phyloP scores from a whole-genome alignment of 2,113 vertebrate species.

The Pholis gunnellus region DNA sequence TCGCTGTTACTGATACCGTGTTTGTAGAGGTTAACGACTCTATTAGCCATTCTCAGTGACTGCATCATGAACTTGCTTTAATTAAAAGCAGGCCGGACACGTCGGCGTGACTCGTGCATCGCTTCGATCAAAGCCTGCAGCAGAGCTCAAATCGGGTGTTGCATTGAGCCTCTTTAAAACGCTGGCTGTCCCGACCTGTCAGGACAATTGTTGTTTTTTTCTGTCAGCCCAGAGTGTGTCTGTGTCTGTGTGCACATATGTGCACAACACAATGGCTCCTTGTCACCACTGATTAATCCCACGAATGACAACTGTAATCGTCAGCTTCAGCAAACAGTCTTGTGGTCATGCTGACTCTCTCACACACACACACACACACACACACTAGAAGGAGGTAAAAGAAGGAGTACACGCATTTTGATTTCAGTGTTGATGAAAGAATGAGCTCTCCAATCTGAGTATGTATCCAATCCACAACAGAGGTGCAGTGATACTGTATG shows the following conservation, averaged over 20 bases:
- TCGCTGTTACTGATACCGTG: background rate
- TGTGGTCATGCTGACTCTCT: conserved; percentile 10
- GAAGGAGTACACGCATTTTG: background rate
- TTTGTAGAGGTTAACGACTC: background rate
- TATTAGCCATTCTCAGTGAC: background rate
- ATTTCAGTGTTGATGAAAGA: background rate
- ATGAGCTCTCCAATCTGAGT: background rate
- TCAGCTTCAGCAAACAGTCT: conserved; percentile 27
- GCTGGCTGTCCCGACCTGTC: background rate
- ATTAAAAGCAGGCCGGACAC: background rate
- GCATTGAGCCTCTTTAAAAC: conserved; percentile 13
- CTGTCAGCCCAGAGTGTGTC: background rate
- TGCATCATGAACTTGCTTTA: background rate
- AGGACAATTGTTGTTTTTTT: background rate
- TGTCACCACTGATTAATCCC: conserved; percentile 69
- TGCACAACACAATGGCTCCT: conserved; percentile 24
- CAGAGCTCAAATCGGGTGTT: conserved; percentile 10
- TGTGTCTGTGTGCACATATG: background rate
- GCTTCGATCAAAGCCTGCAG: background rate
- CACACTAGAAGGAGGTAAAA: background rate
- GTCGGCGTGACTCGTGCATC: background rate
- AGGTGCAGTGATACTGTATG: background rate
- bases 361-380: conserved; percentile 11
- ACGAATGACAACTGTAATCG: conserved; percentile 49
- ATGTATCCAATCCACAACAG: background rate